Evolutionary conservation across 1,140 invertebrate genomes (phyloP), one percentile per base, ranked within the genome.

Genomic region (Vollenhovia emeryi): DNA sequence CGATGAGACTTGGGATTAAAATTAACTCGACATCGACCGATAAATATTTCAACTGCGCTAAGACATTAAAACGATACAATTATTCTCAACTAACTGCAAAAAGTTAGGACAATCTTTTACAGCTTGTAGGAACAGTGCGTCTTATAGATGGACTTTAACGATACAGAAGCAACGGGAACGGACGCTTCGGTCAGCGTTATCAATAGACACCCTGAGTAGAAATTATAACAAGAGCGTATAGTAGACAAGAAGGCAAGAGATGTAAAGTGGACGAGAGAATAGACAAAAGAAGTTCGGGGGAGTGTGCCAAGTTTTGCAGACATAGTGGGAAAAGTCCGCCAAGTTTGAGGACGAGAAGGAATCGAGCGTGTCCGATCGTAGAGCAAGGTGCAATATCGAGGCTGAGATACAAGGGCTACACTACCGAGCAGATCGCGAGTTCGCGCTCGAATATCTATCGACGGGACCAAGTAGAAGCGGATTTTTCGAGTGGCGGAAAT

Each of bases 131-230:
- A 76, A 76, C 36, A 62, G 50, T 62, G 24, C 18, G 30, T 76
- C 21, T 30, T 43, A 62, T 1, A 40, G 55, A 21, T 60, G 73
- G 9, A 76, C 24, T 27, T n/a, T 43, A 43, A 76, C 24, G 24
- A 4, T 66, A 62, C 18, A 76, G 18, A 62, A 27, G 33, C 59
- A 62, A 62, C 43, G 18, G 9, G 11, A 68, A 60, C 11, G 24
- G 40, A 62, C 24, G 33, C 6, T 55, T 11, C 18, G 33, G 52
- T 43, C 36, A 74, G 18, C 79, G 43, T 50, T 73, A 66, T 90
- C 89, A 89, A 87, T 90, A 89, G 89, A 86, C 89, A 90, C 88
- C 89, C 88, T 90, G 85, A 83, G 8, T 76, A 59, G 66, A 85
- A 80, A 83, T 43, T 55, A n/a, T n/a, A 55, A 89, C 68, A 62